These are phyloP conservation scores for Lissonota sp. DNA, from an alignment of 2,888 invertebrate genomes.

Conservation along the genomic window DNA sequence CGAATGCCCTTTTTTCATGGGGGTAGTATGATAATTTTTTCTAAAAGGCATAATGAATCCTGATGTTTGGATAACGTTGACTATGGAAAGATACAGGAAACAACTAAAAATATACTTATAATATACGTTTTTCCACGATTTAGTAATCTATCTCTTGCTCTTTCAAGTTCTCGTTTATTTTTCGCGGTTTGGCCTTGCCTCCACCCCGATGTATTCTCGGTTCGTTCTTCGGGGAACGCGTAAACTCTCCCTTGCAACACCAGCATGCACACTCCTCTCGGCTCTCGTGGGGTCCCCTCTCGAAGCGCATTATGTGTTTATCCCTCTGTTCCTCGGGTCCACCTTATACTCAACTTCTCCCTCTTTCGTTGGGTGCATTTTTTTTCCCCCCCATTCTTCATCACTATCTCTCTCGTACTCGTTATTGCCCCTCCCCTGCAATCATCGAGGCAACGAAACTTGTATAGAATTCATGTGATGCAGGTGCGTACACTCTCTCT, in stretches of 20 bases:
- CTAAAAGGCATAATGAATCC: too few relatives aligned
- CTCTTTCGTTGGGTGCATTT: slow-evolving; percentile 27
- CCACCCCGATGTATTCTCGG: slow-evolving; percentile 34
- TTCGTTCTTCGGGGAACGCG: slow-evolving; percentile 78
- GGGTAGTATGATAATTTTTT: too few relatives aligned
- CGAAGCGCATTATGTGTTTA: slow-evolving; percentile 80
- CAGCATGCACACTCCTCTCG: slow-evolving; percentile 50
- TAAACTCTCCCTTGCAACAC: slow-evolving; percentile 73
- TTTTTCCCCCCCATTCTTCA: neutral
- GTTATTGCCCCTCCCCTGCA: slow-evolving; percentile 38
- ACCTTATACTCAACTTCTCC: slow-evolving; percentile 61
- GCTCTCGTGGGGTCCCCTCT: slow-evolving; percentile 64
- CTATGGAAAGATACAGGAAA: neutral
- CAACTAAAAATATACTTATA: slow-evolving; percentile 41
- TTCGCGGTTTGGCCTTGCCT: slow-evolving; percentile 68
- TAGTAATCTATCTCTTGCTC: slow-evolving; percentile 66
- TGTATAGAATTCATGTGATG: slow-evolving; percentile 26
- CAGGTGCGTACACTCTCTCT: neutral
- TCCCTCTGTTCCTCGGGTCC: slow-evolving; percentile 71
- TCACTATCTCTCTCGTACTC: slow-evolving; percentile 21
- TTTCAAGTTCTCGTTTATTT: slow-evolving; percentile 38
- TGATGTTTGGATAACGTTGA: too few relatives aligned
- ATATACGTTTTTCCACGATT: slow-evolving; percentile 74
- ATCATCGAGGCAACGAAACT: slow-evolving; percentile 47
- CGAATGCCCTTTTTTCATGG: too few relatives aligned